Base-by-base conservation (phyloP, 2,888 invertebrate species). In the Congeria kusceri region DNA sequence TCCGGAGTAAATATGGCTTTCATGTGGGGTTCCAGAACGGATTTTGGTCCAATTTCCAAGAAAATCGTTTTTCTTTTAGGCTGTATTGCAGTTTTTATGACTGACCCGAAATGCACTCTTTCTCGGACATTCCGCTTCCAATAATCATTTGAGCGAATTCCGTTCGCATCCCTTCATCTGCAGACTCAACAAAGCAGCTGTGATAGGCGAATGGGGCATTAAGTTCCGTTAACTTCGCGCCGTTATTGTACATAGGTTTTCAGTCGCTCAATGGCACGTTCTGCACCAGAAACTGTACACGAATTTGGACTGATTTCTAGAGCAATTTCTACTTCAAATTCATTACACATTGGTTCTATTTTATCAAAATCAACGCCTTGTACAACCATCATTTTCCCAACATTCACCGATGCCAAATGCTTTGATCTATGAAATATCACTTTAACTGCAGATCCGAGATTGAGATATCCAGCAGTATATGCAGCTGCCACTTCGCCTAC, bases 1-100 rank as follows among this genome's bases (percentile, higher is more conserved):
- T 25, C 68, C 65, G 4, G 15, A 39, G 47, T 25, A 9, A 80
- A 20, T 28, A 78, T 75, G 5, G 39, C 57, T 9, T 39, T 25
- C 5, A 76, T 44, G 56, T 82, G 82, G 1, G 75, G 76, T 20
- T 57, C 49, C 2, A 82, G 63, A 0, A 78, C 88, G 15, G 89
- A 89, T 56, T 73, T 84, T 28, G 89, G 90, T 11, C 90, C 90
- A 27, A 91, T 86, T 71, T 91, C 91, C 9, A 91, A 46, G 73
- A 86, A 85, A 7, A 90, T 59, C 62, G 83, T 87, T n/a, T 61
- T 67, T 1, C 58, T 65, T 2, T 62, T 70, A 27, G 61, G 56
- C 0, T 71, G 44, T 1, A 69, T 63, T 7, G 84, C 66, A 32
- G 75, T 53, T 61, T 69, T 20, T 9, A 89, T 73, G 1, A 85